phyloP scores from a whole-genome alignment of 2,888 invertebrate species.

The Deroplatys truncata region DNA sequence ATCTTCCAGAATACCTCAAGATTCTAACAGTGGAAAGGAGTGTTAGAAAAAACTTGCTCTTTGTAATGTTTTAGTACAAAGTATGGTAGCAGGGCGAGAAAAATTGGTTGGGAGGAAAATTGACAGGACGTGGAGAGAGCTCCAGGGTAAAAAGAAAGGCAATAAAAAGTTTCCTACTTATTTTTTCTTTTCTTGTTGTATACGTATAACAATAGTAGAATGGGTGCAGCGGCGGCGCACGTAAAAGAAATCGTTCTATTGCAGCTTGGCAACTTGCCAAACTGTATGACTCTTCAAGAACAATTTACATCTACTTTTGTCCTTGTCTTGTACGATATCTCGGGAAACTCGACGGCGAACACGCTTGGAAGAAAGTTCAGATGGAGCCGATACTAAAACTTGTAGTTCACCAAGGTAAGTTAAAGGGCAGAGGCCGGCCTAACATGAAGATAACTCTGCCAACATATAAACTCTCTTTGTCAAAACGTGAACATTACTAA shows the following conservation, averaged over 20 bases:
- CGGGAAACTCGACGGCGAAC: neutral
- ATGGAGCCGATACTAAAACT: neutral
- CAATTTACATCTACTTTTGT: neutral
- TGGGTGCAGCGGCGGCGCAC: neutral
- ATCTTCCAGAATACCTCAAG: neutral
- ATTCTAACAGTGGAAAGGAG: neutral
- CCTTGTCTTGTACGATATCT: neutral
- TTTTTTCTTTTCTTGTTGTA: neutral
- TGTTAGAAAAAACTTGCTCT: neutral
- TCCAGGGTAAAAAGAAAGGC: neutral
- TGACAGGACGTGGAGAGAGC: neutral
- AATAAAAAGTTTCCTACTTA: neutral
- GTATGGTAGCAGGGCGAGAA: neutral
- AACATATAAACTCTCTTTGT: no score
- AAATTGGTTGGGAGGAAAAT: neutral
- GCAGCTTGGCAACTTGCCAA: neutral
- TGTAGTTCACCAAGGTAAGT: neutral
- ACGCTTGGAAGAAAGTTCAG: neutral
- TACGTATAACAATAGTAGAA: neutral
- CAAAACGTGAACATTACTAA: no score
- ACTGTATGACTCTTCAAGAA: neutral
- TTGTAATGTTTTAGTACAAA: neutral
- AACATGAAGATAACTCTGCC: no score
- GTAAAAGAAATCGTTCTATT: neutral
- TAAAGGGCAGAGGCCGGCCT: neutral